Base-by-base conservation (phyloP, 2,888 invertebrate genomes). In the Tipula confusa region DNA sequence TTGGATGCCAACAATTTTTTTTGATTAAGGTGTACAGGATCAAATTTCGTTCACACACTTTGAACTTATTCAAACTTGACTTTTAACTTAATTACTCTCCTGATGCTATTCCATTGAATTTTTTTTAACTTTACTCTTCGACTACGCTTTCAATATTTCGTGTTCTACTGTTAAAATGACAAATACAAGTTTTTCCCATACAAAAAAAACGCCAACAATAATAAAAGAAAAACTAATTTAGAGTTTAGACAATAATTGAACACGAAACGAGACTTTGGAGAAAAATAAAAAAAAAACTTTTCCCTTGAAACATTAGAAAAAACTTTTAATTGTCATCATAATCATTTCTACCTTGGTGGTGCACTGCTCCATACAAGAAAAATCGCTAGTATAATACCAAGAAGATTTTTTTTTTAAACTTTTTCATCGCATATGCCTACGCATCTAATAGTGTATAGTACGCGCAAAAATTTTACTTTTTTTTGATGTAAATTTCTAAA, bases 321-420 rank as follows among this genome's bases (percentile, higher is more conserved):
- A 64, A 64, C 64, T 64, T 64, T 64, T 64, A 64, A 64, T 64
- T 64, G 64, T 11, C 64, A 64, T 64, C 64, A 24, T 64, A 64
- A 64, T 64, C 64, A 64, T 64, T 64, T 64, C 64, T 64, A 64
- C 64, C 24, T 64, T 64, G 24, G 64, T 24, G 64, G 24, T 24
- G 64, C n/a, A n/a, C 2, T 64, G 24, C 64, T 64, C 24, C 64
- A 64, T 24, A n/a, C n/a, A n/a, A n/a, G n/a, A n/a, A n/a, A n/a
- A n/a, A n/a, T n/a, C n/a, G n/a, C n/a, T 24, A 64, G 1, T 64
- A 64, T 24, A 38, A 38, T 38, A 13, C 38, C 13, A 1, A 13
- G 9, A 38, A 38, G 13, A 38, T 38, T 13, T 2, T 38, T 38
- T 64, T 64, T 24, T 18, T 64, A 43, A 43, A 43, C 11, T 64